phyloP scores from a whole-genome alignment of 2,888 invertebrate genomes.

The Drosophila bunnanda region DNA sequence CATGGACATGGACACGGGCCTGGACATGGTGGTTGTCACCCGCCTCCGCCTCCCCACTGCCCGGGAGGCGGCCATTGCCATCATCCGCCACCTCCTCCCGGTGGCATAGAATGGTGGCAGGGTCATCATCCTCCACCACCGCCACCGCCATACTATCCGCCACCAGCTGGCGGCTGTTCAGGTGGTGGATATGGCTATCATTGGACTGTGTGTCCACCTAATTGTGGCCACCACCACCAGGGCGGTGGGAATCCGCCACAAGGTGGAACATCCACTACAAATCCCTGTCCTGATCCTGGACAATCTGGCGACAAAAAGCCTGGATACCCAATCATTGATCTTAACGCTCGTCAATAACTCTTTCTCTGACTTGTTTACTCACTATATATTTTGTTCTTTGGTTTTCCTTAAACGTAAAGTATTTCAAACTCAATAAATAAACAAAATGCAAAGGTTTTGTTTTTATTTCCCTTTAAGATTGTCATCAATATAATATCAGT shows the following conservation, averaged over 20 bases:
- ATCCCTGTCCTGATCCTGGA: neutral
- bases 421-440: neutral
- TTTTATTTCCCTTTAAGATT: neutral
- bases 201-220: slow-evolving; percentile 2
- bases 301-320: neutral
- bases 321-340: neutral
- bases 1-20: neutral
- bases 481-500: neutral
- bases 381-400: too few species aligned
- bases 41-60: neutral
- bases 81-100: neutral
- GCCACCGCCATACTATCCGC: neutral
- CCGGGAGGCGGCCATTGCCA: neutral
- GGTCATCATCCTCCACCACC: neutral
- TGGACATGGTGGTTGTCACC: slow-evolving; percentile 1
- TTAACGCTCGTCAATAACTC: neutral
- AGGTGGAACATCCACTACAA: neutral
- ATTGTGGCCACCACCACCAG: neutral
- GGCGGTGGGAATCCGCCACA: neutral
- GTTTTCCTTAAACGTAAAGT: too few species aligned
- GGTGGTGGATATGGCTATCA: neutral
- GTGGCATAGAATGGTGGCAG: neutral
- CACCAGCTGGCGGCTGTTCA: neutral
- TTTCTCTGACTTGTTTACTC: neutral
- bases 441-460: neutral